phyloP scores from a whole-genome alignment of 2,888 invertebrate genomes.

The Lasius fuliginosus region DNA sequence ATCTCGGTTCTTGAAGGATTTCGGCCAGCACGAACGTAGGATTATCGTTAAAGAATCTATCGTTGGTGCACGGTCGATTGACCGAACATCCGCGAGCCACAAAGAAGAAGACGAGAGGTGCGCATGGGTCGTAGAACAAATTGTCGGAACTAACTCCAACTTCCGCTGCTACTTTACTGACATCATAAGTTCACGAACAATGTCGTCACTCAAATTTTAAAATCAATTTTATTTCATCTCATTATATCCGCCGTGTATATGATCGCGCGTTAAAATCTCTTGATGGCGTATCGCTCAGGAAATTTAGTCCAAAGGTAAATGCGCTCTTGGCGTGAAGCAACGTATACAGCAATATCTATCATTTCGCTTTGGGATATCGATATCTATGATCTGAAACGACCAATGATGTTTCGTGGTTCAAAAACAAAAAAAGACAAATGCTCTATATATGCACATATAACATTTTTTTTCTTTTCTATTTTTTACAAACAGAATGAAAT shows the following conservation, averaged over 20 bases:
- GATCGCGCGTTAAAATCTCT: neutral
- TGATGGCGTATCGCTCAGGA: neutral
- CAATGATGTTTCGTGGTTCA: neutral
- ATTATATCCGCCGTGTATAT: neutral
- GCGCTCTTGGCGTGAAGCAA: neutral
- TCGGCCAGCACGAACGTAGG: constrained; percentile 25
- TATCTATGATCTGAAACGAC: constrained; percentile 5
- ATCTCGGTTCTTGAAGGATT: constrained; percentile 38
- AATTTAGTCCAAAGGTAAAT: neutral
- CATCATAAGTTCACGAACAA: constrained; percentile 4
- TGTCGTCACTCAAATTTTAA: neutral
- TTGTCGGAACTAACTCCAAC: constrained; percentile 24
- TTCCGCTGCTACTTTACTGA: constrained; percentile 20
- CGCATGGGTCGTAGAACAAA: constrained; percentile 23
- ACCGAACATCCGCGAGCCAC: constrained; percentile 15
- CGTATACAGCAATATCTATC: neutral
- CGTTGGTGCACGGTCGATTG: constrained; percentile 36
- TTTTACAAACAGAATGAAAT: neutral
- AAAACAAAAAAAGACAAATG: neutral
- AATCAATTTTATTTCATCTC: neutral
- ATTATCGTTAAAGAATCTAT: constrained; percentile 48
- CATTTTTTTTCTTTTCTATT: neutral
- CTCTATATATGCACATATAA: neutral
- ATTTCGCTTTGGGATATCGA: constrained; percentile 2
- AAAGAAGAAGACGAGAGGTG: constrained; percentile 15